Evolutionary conservation across 2,113 vertebrate species (phyloP).

Genomic region (Takifugu bimaculatus): DNA sequence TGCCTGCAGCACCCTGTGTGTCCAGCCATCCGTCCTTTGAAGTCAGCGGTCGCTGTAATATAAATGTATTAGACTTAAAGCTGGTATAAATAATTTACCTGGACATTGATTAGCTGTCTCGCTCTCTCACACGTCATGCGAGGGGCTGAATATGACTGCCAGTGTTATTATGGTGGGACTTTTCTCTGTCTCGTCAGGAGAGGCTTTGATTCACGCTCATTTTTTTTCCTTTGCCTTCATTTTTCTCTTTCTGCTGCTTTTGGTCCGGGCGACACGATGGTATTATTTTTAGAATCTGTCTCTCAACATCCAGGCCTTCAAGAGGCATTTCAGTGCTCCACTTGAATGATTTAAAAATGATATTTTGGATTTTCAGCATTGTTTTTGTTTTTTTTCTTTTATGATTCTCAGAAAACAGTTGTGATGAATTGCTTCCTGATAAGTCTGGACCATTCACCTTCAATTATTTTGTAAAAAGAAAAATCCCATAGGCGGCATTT

Average conservation of each 20-base stretch:
- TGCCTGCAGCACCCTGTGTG: slow-evolving; percentile 63
- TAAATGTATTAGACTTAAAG: slow-evolving; percentile 79
- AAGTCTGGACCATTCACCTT: too few relatives aligned
- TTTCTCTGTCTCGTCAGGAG: slow-evolving; percentile 44
- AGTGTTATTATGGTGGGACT: slow-evolving; percentile 52
- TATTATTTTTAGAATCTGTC: slow-evolving; percentile 28
- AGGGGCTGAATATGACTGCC: slow-evolving; percentile 55
- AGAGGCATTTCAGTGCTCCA: too few relatives aligned
- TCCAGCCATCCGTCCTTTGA: slow-evolving; percentile 72
- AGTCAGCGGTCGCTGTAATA: slow-evolving; percentile 75
- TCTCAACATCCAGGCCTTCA: slow-evolving; percentile 4
- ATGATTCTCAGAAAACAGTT: slow-evolving; percentile 60
- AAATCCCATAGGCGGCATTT: slow-evolving; percentile 47
- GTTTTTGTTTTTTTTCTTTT: slow-evolving; percentile 56
- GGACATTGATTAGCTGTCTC: slow-evolving; percentile 79
- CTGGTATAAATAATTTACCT: slow-evolving; percentile 79
- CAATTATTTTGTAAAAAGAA: background rate
- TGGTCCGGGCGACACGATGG: slow-evolving; percentile 2
- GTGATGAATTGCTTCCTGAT: background rate
- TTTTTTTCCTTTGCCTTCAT: slow-evolving; percentile 43
- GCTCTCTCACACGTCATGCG: slow-evolving; percentile 66
- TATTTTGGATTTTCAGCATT: background rate
- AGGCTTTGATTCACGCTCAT: slow-evolving; percentile 57
- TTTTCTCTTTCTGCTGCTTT: slow-evolving; percentile 22
- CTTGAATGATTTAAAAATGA: too few relatives aligned